phyloP scores from a whole-genome alignment of 2,888 invertebrate species.

The Linnaemya vulpina region DNA sequence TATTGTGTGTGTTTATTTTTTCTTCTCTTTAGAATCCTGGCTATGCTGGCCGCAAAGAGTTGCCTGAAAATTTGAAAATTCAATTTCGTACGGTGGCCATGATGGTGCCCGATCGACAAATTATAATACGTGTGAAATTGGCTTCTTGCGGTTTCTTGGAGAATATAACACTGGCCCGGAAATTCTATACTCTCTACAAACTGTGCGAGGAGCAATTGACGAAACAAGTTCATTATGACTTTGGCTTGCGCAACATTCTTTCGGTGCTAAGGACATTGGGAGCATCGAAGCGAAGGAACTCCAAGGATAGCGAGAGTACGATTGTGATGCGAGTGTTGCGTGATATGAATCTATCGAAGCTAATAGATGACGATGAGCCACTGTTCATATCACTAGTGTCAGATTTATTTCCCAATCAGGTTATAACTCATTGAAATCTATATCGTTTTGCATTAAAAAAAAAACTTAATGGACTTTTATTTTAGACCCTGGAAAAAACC shows the following conservation, averaged over 20 bases:
- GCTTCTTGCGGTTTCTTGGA: slow-evolving; percentile 98
- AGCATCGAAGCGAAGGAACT: slow-evolving; percentile 94
- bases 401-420: slow-evolving; percentile 97
- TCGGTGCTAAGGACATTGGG: slow-evolving; percentile 97
- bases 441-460: background rate
- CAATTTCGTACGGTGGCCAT: slow-evolving; percentile 99
- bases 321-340: slow-evolving; percentile 98
- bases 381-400: slow-evolving; percentile 98
- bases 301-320: slow-evolving; percentile 96
- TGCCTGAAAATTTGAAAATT: slow-evolving; percentile 98
- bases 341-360: slow-evolving; percentile 98
- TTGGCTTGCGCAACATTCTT: slow-evolving; percentile 96
- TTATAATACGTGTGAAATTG: slow-evolving; percentile 97
- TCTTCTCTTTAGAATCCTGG: slow-evolving; percentile 91
- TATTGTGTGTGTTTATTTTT: background rate
- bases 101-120: slow-evolving; percentile 99
- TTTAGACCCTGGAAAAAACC: slow-evolving; percentile 92
- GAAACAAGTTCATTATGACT: slow-evolving; percentile 99
- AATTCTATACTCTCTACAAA: slow-evolving; percentile 98
- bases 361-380: slow-evolving; percentile 98
- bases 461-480: background rate
- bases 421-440: slow-evolving; percentile 44
- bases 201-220: slow-evolving; percentile 98
- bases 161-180: slow-evolving; percentile 96
- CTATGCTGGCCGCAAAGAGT: slow-evolving; percentile 97